Conservation (phyloP, 2,797 vertebrate genomes). For the Pipistrellus kuhlii region DNA sequence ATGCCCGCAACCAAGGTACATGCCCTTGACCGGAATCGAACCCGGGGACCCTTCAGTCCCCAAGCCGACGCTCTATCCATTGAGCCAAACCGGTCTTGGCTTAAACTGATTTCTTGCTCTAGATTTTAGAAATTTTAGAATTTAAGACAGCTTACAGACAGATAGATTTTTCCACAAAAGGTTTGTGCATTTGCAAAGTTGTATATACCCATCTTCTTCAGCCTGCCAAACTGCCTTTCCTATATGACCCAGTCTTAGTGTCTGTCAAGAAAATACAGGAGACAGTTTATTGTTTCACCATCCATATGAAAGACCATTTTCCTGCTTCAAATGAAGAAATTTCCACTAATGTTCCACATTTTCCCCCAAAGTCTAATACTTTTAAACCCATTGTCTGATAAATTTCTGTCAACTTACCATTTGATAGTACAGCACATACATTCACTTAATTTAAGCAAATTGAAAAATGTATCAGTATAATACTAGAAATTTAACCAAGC, state of each 20-base stretch:
- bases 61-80: too few relatives aligned
- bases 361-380: neutral
- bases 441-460: constrained; percentile 29
- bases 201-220: neutral
- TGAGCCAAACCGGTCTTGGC: too few relatives aligned
- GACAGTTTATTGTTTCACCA: neutral
- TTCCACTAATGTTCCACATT: neutral
- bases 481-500: neutral
- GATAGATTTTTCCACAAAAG: neutral
- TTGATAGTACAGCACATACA: neutral
- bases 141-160: neutral
- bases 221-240: neutral
- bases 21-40: too few relatives aligned
- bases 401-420: constrained; percentile 28
- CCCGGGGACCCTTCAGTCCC: too few relatives aligned
- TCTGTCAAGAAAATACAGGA: neutral
- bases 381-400: neutral
- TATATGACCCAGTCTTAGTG: neutral
- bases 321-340: neutral
- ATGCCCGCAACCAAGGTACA: too few relatives aligned
- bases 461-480: neutral
- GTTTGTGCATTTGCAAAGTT: constrained; percentile 21
- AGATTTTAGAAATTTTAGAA: constrained; percentile 59
- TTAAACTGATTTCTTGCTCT: constrained; percentile 60
- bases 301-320: neutral